Conservation (phyloP, 2,113 vertebrate species). For the Bubo bubo region DNA sequence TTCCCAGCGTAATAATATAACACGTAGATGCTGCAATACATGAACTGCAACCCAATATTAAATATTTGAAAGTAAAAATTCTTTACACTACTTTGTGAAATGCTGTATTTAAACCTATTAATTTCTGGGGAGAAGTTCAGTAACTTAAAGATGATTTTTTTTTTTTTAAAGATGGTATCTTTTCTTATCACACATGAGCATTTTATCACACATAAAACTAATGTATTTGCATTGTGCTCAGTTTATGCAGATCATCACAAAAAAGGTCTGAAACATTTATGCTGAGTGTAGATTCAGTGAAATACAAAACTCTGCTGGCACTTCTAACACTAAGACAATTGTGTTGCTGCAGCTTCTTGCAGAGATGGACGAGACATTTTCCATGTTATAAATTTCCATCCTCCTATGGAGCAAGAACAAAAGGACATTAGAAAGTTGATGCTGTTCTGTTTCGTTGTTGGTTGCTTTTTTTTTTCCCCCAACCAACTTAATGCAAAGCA, state of each 20-base stretch:
- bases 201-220: neutral
- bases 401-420: neutral
- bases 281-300: neutral
- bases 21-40: neutral
- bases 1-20: neutral
- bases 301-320: neutral
- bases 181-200: neutral
- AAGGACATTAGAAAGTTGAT: neutral
- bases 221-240: neutral
- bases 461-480: neutral
- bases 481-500: neutral
- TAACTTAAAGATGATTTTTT: neutral
- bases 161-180: neutral
- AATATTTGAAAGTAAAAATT: neutral
- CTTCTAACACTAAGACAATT: neutral
- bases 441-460: neutral
- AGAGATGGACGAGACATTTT: neutral
- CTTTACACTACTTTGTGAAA: neutral
- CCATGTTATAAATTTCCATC: neutral
- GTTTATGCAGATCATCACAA: neutral
- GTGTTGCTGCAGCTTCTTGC: neutral
- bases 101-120: neutral
- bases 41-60: neutral
- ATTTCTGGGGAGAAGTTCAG: neutral
- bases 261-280: neutral